phyloP scores from a whole-genome alignment of 2,888 invertebrate genomes.

The Mimas tiliae region DNA sequence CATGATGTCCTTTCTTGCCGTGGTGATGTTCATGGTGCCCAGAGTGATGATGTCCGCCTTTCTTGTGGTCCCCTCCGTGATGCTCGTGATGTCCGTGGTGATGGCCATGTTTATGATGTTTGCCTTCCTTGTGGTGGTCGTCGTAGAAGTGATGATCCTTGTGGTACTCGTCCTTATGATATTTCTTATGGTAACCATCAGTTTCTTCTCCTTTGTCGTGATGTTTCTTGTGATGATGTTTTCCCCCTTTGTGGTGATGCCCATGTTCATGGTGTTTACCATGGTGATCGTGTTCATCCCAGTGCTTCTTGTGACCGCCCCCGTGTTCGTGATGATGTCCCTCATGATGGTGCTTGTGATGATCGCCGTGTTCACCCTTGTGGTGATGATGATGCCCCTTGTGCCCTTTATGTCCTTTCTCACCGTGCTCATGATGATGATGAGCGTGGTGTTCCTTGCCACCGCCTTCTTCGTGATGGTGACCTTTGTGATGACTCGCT shows the following conservation, averaged over 20 bases:
- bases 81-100: conserved; percentile 91
- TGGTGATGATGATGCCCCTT: conserved; percentile 91
- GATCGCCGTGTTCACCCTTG: conserved; percentile 90
- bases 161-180: conserved; percentile 94
- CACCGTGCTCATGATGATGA: conserved; percentile 88
- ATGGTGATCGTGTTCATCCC: conserved; percentile 90
- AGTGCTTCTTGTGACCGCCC: conserved; percentile 91
- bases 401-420: conserved; percentile 91
- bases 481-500: conserved; percentile 75
- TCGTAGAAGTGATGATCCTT: conserved; percentile 96
- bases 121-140: conserved; percentile 92
- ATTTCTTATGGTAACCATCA: conserved; percentile 93
- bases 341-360: conserved; percentile 90
- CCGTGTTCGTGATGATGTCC: conserved; percentile 91
- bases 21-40: conserved; percentile 91
- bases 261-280: conserved; percentile 91
- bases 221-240: conserved; percentile 91
- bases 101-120: conserved; percentile 92
- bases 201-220: conserved; percentile 94
- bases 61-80: conserved; percentile 91
- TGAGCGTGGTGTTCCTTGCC: conserved; percentile 88
- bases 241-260: conserved; percentile 91
- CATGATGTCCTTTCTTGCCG: conserved; percentile 92
- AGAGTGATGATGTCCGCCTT: conserved; percentile 91
- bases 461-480: conserved; percentile 87